Percentiles rank a stretch among this genome's conserved stretches.
Conservation (phyloP, 2,113 vertebrate genomes). For the Pelusios castaneus region DNA sequence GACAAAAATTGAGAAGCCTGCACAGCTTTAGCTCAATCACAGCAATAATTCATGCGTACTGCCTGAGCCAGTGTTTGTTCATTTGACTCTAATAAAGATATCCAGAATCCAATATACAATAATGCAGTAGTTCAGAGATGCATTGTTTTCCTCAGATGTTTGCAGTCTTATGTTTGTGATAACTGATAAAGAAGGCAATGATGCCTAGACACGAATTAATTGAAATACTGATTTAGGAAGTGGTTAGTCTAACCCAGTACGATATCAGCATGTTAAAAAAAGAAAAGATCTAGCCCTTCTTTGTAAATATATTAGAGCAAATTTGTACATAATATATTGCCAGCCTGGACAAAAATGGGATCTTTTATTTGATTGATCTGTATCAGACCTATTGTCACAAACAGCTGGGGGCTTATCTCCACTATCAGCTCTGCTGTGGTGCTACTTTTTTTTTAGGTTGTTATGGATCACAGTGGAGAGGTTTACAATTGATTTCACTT, state of each 20-base stretch:
- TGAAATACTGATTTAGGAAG: conserved; percentile 31
- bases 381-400: neutral
- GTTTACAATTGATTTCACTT: neutral
- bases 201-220: neutral
- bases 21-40: neutral
- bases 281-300: neutral
- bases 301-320: neutral
- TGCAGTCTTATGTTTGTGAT: neutral
- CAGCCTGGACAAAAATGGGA: conserved; percentile 10
- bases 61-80: neutral
- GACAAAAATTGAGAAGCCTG: neutral
- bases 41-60: neutral
- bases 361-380: neutral
- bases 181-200: neutral
- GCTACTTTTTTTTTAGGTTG: neutral
- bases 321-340: neutral
- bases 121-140: conserved; percentile 3
- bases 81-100: neutral
- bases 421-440: neutral
- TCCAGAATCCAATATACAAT: neutral
- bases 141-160: neutral
- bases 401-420: neutral
- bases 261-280: neutral
- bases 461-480: neutral
- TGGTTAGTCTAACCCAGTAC: neutral